Conservation (phyloP, 1,140 invertebrate genomes). For the Heliconius congener region DNA sequence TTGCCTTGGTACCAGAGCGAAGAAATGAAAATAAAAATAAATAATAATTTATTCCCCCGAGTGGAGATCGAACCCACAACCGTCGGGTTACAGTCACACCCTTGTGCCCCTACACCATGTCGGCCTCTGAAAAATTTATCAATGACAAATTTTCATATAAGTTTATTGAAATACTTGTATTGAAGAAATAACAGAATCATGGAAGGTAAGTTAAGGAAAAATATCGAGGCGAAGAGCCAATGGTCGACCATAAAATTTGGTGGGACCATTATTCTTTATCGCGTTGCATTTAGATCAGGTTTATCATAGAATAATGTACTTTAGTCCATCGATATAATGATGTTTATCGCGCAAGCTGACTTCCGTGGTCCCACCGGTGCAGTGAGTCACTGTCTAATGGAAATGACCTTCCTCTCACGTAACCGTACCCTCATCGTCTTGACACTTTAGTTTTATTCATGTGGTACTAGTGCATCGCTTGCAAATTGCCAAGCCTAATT, state of each 20-base stretch:
- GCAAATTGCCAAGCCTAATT: neutral
- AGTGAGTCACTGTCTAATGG: slow-evolving; percentile 53
- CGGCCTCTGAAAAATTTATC: neutral
- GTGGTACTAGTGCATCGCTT: slow-evolving; percentile 9
- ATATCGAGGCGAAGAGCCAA: slow-evolving; percentile 17
- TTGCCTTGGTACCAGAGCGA: no score
- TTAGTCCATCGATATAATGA: slow-evolving; percentile 3
- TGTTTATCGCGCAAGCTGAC: slow-evolving; percentile 15
- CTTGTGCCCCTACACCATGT: no score
- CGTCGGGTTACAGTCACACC: no score
- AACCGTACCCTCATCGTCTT: slow-evolving; percentile 53
- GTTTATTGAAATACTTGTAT: neutral
- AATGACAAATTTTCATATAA: neutral
- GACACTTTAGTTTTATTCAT: slow-evolving; percentile 49
- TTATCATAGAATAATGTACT: neutral
- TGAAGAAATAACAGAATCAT: neutral
- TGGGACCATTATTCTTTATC: slow-evolving; percentile 30
- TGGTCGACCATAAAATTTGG: slow-evolving; percentile 35
- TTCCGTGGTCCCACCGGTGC: slow-evolving; percentile 41
- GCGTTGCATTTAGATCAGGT: slow-evolving; percentile 19
- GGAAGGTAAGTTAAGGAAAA: neutral
- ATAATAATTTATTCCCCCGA: no score
- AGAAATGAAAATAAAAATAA: no score
- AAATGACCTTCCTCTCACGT: slow-evolving; percentile 56
- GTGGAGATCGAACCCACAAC: no score